Evolutionary conservation across 2,888 invertebrate genomes (phyloP), one percentile per base, ranked within the genome.

Genomic region (Agriopis aurantiaria): DNA sequence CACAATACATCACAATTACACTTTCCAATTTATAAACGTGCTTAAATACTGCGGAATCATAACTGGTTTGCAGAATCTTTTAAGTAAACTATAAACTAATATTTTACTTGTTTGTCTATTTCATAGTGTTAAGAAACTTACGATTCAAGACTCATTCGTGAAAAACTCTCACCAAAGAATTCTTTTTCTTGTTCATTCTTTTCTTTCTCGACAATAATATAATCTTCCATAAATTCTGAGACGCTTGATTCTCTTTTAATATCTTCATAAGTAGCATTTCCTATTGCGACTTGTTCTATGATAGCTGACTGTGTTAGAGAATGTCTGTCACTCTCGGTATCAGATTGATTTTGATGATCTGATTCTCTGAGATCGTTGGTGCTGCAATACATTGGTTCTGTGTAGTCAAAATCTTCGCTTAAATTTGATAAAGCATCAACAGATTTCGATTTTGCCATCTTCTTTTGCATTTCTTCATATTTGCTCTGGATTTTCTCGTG

Each of bases 401-500:
- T 83, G 59, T 79, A 86, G 33, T 76, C 79, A 62, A 81, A 85
- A 67, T 88, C 85, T 65, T 89, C 89, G 52, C 80, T 78, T 1
- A 86, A 70, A 10, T 78, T 78, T 8, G 85, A 74, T 48, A 93
- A 65, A 14, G 85, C 83, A 68, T 91, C 92, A 8, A 91, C 83
- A 6, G 93, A 93, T 80, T 85, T 91, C 0, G 92, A 92, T 79
- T 91, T 93, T 65, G 90, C 89, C 17, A 93, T 75, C 80, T 81
- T 91, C 58, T 74, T 87, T 79, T 91, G 91, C 90, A 93, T 91
- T 80, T 90, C 88, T 41, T 84, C 85, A 75, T 91, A 93, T 81
- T 92, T 94, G 51, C 69, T 85, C 78, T 91, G 91, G 68, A 93
- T 88, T 76, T 76, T 88, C 71, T 89, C 87, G 67, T 94, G 90